Conservation (phyloP, 2,113 vertebrate species). For the Phyllostomus hastatus region DNA sequence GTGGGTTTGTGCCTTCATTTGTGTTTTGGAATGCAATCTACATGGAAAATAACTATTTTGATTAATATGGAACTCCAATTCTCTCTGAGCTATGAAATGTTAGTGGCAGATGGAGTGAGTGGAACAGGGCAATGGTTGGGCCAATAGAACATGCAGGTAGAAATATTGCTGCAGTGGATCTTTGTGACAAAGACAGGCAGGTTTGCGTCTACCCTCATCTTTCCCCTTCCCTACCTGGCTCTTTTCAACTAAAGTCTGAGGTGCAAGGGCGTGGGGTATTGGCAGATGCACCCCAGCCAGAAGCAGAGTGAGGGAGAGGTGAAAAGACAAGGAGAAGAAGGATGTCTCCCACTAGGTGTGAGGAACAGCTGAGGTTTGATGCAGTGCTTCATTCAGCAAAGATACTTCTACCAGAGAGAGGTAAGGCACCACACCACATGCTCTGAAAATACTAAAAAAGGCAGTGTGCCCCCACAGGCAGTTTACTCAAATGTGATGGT, state of each 20-base stretch:
- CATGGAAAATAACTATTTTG: neutral
- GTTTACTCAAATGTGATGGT: neutral
- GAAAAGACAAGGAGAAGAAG: neutral
- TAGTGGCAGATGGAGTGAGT: neutral
- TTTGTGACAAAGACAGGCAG: neutral
- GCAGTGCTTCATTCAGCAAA: neutral
- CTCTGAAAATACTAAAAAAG: neutral
- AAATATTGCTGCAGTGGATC: neutral
- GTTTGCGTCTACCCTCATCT: neutral
- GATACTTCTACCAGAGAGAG: neutral
- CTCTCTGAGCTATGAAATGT: neutral
- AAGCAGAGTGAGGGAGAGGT: neutral
- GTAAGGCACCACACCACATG: neutral
- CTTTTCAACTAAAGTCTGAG: neutral
- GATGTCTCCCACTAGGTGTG: neutral
- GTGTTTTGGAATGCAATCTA: neutral
- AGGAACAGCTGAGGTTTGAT: neutral
- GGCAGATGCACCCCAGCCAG: neutral
- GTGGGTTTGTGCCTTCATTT: neutral
- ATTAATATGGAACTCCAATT: neutral
- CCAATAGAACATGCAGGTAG: neutral
- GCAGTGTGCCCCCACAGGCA: neutral
- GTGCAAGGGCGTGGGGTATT: neutral
- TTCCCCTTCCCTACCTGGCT: neutral
- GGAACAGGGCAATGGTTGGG: neutral